phyloP scores from a whole-genome alignment of 2,888 invertebrate genomes.

The Belgica antarctica region DNA sequence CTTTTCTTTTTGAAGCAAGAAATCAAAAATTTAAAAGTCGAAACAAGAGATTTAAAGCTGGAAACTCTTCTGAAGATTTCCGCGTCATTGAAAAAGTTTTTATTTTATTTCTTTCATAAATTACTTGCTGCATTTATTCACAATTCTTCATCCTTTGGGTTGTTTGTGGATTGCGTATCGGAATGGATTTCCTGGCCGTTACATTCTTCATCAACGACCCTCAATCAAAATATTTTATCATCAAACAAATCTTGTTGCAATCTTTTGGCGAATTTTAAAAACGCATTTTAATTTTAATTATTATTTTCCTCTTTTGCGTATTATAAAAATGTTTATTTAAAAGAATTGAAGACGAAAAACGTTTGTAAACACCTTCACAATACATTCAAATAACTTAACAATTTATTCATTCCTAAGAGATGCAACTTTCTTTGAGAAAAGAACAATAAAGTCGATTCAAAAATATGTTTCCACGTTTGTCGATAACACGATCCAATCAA shows the following conservation, averaged over 20 bases:
- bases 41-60: background rate
- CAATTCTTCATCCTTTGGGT: no score
- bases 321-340: background rate
- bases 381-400: background rate
- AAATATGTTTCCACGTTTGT: background rate
- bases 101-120: background rate
- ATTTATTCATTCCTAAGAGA: background rate
- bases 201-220: no score
- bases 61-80: background rate
- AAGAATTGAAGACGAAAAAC: background rate
- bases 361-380: background rate
- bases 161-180: no score
- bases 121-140: background rate
- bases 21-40: no score
- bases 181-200: no score
- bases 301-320: background rate
- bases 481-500: no score
- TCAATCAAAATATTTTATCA: no score
- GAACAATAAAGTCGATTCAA: slow-evolving; percentile 16
- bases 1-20: no score
- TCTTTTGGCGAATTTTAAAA: background rate
- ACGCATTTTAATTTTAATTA: background rate
- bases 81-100: background rate
- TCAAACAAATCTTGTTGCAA: background rate
- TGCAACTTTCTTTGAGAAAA: background rate